Conservation (phyloP, 2,797 vertebrate species). For the Tapera naevia region DNA sequence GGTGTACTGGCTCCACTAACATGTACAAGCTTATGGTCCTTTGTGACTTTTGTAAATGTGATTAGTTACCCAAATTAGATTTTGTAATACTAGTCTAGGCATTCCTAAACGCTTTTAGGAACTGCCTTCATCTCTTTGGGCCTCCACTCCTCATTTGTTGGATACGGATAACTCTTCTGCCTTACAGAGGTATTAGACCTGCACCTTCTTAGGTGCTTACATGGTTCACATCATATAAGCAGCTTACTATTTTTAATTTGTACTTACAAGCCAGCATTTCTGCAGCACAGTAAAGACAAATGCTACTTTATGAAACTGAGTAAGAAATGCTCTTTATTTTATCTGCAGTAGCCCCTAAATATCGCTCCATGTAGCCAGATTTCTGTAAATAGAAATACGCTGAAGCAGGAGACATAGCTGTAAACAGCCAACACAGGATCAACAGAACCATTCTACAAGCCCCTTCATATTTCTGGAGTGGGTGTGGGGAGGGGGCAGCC, state of each 20-base stretch:
- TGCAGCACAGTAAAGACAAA: background rate
- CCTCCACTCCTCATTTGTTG: background rate
- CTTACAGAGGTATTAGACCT: background rate
- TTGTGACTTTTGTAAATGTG: background rate
- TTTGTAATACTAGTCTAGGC: background rate
- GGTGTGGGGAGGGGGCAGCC: background rate
- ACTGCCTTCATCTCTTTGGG: background rate
- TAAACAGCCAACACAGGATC: background rate
- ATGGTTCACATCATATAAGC: background rate
- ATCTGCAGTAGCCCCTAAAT: background rate
- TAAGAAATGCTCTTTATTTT: background rate
- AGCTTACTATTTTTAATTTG: background rate
- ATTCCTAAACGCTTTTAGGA: background rate
- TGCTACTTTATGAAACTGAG: background rate
- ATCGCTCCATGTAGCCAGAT: background rate
- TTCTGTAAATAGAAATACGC: background rate
- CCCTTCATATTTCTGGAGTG: background rate
- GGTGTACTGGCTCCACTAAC: background rate
- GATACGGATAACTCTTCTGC: background rate
- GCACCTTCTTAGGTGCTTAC: background rate
- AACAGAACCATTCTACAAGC: background rate
- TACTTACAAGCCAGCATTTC: background rate
- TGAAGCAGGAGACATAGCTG: background rate
- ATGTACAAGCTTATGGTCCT: background rate
- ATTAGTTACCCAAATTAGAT: background rate